phyloP scores from a whole-genome alignment of 1,140 invertebrate genomes.

The Antheraea pernyi region DNA sequence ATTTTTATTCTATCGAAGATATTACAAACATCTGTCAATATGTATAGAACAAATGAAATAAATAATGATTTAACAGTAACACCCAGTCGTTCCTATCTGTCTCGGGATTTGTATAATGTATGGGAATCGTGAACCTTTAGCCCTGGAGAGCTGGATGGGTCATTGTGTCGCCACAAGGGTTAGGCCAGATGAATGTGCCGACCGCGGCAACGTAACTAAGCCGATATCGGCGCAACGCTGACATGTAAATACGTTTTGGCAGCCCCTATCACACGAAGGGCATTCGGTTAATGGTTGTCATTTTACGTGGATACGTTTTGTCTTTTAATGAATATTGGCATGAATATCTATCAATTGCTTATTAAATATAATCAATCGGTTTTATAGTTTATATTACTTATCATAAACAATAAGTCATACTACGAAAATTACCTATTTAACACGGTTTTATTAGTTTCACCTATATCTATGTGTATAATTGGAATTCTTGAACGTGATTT shows the following conservation, averaged over 20 bases:
- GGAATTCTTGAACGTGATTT: no score
- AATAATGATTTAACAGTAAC: background rate
- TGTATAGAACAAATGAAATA: background rate
- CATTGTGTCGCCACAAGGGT: constrained; percentile 47
- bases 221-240: constrained; percentile 39
- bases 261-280: constrained; percentile 6
- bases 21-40: no score
- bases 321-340: no score
- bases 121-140: constrained; percentile 38
- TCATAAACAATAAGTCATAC: no score
- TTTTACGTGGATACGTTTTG: background rate
- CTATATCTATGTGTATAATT: no score
- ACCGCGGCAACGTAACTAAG: constrained; percentile 38
- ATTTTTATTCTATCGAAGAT: no score
- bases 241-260: constrained; percentile 44
- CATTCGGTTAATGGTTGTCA: constrained; percentile 3
- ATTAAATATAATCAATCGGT: no score
- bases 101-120: constrained; percentile 41
- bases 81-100: constrained; percentile 3
- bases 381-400: no score
- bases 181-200: constrained; percentile 57
- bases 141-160: constrained; percentile 44
- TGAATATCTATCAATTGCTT: no score
- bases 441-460: no score
- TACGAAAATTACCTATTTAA: no score